Percentiles rank a stretch among this genome's conserved stretches.
Conservation (phyloP, 2,888 invertebrate genomes). For the Hemithea aestivaria region DNA sequence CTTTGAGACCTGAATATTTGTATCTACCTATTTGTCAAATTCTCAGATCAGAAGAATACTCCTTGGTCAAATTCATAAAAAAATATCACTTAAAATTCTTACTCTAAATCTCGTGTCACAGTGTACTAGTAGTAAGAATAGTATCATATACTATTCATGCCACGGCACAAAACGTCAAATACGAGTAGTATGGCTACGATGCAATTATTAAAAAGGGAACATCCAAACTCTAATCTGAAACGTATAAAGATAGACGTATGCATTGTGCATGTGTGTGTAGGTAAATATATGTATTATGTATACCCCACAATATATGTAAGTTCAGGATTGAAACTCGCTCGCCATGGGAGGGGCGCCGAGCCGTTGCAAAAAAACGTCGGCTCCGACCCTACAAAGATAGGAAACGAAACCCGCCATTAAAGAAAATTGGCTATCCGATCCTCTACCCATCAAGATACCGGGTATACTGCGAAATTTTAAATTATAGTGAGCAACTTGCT, state of each 20-base stretch:
- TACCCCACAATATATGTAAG: slow-evolving; percentile 49
- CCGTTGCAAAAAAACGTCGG: slow-evolving; percentile 68
- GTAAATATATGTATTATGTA: slow-evolving; percentile 22
- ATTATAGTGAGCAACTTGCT: slow-evolving; percentile 25
- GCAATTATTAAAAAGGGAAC: no score
- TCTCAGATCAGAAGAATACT: no score
- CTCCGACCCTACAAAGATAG: slow-evolving; percentile 67
- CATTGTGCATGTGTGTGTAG: not conserved
- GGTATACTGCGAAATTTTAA: slow-evolving; percentile 47
- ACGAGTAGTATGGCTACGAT: no score
- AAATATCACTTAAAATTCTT: no score
- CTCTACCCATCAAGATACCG: slow-evolving; percentile 41
- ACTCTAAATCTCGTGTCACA: no score
- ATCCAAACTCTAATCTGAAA: no score
- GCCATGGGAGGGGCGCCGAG: slow-evolving; percentile 51
- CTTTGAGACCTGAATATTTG: no score
- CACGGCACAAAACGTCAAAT: no score
- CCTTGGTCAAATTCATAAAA: no score
- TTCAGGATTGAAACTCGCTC: slow-evolving; percentile 42
- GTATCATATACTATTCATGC: no score
- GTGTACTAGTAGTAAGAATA: no score
- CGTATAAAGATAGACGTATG: not conserved
- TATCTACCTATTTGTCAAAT: no score
- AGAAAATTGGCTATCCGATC: slow-evolving; percentile 68
- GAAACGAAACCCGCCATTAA: slow-evolving; percentile 72